These are phyloP conservation scores for Crocidura indochinensis DNA, from an alignment of 2,797 vertebrate species.

Conservation along the genomic window DNA sequence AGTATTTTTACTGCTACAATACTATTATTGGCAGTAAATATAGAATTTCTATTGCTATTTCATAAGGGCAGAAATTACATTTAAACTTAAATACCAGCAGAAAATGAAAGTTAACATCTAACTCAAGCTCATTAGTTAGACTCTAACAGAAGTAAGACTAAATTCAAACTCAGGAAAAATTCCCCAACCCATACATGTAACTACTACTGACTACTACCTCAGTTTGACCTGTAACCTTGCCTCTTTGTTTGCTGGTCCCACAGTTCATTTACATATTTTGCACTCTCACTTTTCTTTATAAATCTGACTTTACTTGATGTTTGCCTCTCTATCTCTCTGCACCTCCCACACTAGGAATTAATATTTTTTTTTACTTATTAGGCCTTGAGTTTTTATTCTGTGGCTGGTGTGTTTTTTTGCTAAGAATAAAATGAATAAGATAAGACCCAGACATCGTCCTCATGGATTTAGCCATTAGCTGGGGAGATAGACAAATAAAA, in stretches of 20 bases:
- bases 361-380: conserved; percentile 22
- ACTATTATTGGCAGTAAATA: too few relatives aligned
- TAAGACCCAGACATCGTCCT: background rate
- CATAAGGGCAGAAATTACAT: background rate
- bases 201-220: background rate
- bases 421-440: conserved; percentile 54
- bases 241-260: background rate
- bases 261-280: background rate
- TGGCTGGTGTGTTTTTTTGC: conserved; percentile 20
- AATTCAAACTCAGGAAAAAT: background rate
- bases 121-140: background rate
- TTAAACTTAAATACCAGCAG: background rate
- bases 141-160: background rate
- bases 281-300: conserved; percentile 44
- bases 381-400: conserved; percentile 2
- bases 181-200: background rate
- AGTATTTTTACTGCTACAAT: background rate
- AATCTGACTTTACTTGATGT: background rate
- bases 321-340: background rate
- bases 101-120: conserved; percentile 28
- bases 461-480: background rate
- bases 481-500: conserved; percentile 24
- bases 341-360: too few relatives aligned
- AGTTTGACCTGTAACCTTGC: background rate
- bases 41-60: background rate